A percentile compares a stretch with the other conserved stretches of the same genome.
Evolutionary conservation across 2,113 vertebrate genomes (phyloP).

Genomic region (Arenaria interpres): DNA sequence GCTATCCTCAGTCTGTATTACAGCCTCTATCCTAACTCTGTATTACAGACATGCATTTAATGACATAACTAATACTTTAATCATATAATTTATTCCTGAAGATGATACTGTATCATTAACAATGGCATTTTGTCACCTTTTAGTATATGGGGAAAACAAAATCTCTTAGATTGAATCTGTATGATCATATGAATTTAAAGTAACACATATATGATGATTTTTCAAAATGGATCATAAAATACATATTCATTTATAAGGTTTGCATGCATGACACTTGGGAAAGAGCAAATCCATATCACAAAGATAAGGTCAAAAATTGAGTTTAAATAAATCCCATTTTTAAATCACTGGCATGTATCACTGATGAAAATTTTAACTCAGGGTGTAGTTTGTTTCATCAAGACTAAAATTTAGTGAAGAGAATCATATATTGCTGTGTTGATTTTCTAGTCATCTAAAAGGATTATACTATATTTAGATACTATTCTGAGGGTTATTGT

Average conservation of each 20-base stretch:
- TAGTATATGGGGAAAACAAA: not conserved
- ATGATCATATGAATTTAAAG: not conserved
- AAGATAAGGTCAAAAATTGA: not conserved
- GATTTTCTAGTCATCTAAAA: not conserved
- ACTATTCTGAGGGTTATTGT: not conserved
- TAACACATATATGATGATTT: not conserved
- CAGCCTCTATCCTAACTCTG: no score
- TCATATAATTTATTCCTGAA: not conserved
- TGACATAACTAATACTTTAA: not conserved
- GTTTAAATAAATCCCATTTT: not conserved
- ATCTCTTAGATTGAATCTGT: not conserved
- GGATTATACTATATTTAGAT: not conserved
- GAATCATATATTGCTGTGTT: not conserved
- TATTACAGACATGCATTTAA: not conserved
- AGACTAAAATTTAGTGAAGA: not conserved
- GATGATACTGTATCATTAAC: not conserved
- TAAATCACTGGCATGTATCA: not conserved
- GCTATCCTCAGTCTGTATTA: not conserved
- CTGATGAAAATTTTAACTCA: not conserved
- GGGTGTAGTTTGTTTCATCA: not conserved
- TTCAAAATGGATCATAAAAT: not conserved
- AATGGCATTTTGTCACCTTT: not conserved
- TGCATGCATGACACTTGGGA: not conserved
- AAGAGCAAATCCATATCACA: not conserved
- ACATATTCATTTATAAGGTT: not conserved